Evolutionary conservation across 2,888 invertebrate species (phyloP), one percentile per base, ranked within the genome.

Genomic region (Noctua janthina): DNA sequence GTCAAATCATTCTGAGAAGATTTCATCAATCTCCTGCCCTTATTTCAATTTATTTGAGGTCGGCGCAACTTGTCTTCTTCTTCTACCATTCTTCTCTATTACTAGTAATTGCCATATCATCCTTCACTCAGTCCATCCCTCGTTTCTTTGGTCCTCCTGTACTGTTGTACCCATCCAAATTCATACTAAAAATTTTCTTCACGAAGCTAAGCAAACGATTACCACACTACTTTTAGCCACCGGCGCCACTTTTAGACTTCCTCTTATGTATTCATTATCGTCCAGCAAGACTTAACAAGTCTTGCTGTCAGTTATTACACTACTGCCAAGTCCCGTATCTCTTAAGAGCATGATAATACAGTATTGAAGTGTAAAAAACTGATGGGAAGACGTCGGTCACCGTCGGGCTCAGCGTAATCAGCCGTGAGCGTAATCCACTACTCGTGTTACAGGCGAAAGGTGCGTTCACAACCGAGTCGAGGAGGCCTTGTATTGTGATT

Each of bases 361-460:
- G 84, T 67, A 81, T 81, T 85, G 70, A 74, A 75, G 74, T 75
- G 69, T 73, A 75, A 87, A 87, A 86, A 82, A 77, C 43, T 81
- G 68, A 84, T 82, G 87, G 46, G n/a, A 67, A 66, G 76, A 76
- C 79, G 74, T 87, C 71, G 79, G 70, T 79, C 77, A 82, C 69
- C 79, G 87, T 66, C 80, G 71, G 78, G 72, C 85, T 78, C 82
- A 64, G 79, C 74, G 83, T 88, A 90, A 90, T 90, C 90, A 89
- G 82, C 81, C 89, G 86, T 88, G 84, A 87, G 85, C 87, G 82
- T 88, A 90, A 89, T 90, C 87, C 85, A 88, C 90, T 90, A 90
- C 90, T 90, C 86, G 86, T 88, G 82, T 90, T 90, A 88, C 90
- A 84, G n/a, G 43, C 1, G 23, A 71, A 74, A 62, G 90, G 39